phyloP scores from a whole-genome alignment of 2,797 vertebrate genomes.

The Yasuhikotakia modesta region DNA sequence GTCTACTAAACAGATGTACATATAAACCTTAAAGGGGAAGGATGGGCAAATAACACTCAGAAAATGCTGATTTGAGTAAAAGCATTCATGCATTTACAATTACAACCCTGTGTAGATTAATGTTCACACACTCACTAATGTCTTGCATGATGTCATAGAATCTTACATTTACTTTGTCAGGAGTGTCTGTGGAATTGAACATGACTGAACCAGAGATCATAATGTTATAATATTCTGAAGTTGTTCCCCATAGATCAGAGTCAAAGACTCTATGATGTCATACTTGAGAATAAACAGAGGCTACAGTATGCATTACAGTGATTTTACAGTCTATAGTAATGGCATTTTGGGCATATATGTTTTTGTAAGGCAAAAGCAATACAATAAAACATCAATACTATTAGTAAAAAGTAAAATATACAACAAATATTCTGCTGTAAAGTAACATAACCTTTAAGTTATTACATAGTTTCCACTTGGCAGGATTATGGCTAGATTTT shows the following conservation, averaged over 20 bases:
- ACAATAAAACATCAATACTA: too few species aligned
- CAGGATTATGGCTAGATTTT: neutral
- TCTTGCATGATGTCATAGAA: constrained; percentile 14
- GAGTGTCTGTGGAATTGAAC: neutral
- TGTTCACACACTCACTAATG: constrained; percentile 20
- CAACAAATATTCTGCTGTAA: too few species aligned
- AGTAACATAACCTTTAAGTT: too few species aligned
- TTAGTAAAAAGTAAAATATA: too few species aligned
- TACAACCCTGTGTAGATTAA: constrained; percentile 50
- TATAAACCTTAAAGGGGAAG: constrained; percentile 34
- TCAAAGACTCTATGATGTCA: neutral
- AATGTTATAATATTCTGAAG: neutral
- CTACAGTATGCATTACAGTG: too few species aligned
- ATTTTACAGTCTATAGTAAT: neutral
- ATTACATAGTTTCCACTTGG: too few species aligned
- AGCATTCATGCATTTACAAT: constrained; percentile 52
- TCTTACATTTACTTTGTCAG: neutral
- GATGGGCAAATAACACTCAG: constrained; percentile 46
- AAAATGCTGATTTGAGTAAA: constrained; percentile 61
- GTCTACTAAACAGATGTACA: constrained; percentile 1
- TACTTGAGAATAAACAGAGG: neutral
- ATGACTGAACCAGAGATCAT: neutral
- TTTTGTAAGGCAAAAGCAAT: too few species aligned
- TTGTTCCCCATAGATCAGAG: neutral
- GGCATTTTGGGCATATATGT: neutral